Evolutionary conservation across 2,113 vertebrate genomes (phyloP).

Genomic region (Lanius ludovicianus): DNA sequence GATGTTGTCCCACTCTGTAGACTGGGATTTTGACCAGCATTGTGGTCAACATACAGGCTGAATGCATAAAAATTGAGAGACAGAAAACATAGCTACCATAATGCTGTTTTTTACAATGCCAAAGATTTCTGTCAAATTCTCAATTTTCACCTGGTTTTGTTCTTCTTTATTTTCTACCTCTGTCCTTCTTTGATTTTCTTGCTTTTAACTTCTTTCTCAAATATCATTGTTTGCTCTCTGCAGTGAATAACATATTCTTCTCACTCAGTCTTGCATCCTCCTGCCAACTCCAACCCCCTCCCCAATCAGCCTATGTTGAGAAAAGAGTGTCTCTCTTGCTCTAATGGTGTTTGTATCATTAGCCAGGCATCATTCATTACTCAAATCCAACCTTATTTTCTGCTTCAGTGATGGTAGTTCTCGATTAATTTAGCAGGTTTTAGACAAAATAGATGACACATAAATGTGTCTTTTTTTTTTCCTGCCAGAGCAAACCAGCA

Average conservation of each 20-base stretch:
- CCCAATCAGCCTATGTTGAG: not conserved
- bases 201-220: not conserved
- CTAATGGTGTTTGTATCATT: constrained; percentile 42
- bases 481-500: not conserved
- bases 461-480: not conserved
- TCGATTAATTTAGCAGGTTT: constrained; percentile 60
- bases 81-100: not conserved
- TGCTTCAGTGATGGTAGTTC: constrained; percentile 41
- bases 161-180: not conserved
- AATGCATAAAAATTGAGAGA: not conserved
- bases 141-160: not conserved
- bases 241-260: not conserved
- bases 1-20: not conserved
- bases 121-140: not conserved
- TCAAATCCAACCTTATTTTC: constrained; percentile 47
- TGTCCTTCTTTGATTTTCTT: not conserved
- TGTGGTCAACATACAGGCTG: not conserved
- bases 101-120: not conserved
- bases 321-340: not conserved
- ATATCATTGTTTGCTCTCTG: not conserved
- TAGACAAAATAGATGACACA: constrained; percentile 44
- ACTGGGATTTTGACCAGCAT: not conserved
- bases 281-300: not conserved
- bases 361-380: constrained; percentile 20
- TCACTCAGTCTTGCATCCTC: not conserved